Evolutionary conservation across 2,113 vertebrate species (phyloP), one percentile per base, ranked within the genome.

Genomic region (Anarrhichthys ocellatus): DNA sequence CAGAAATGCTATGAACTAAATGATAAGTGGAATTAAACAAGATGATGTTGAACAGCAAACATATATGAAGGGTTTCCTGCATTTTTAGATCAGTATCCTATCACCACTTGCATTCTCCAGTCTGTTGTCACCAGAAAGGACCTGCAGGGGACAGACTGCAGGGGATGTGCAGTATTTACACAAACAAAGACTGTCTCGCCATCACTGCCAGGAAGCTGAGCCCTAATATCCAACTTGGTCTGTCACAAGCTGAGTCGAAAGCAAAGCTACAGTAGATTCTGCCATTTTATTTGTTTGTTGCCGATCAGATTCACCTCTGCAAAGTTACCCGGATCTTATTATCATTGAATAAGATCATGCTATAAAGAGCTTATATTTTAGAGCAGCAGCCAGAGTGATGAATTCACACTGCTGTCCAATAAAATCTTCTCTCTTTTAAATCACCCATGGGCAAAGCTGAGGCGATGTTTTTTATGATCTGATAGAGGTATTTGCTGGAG

Each of bases 121-220:
- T 63, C 67, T 78, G 65, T 36, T 67, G 5, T 76, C 48, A 15
- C 8, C 36, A 76, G 42, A 73, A 58, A 80, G 73, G 29, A 59
- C 17, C 46, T 81, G 40, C 56, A 78, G 54, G 71, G 64, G 74
- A 84, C 83, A 86, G 83, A 82, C 59, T 79, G 82, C 29, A 56
- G 67, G 65, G 68, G 78, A 82, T 87, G 52, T 24, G 72, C 27
- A 79, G 65, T 84, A 52, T 87, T 89, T 86, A 82, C 67, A 84
- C 70, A 87, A 80, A 87, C 56, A 80, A 70, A 87, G 66, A 32
- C 77, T 67, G 73, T 75, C 66, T 82, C 22, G 0, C 9, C 64
- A 15, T 66, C 44, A 75, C 71, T 84, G 89, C 81, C 83, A 89
- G 61, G 36, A 83, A 9, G 68, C 75, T 80, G 76, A 71, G 84